Conservation (phyloP, 2,113 vertebrate species). For the rat (Rattus norvegicus) region DNA sequence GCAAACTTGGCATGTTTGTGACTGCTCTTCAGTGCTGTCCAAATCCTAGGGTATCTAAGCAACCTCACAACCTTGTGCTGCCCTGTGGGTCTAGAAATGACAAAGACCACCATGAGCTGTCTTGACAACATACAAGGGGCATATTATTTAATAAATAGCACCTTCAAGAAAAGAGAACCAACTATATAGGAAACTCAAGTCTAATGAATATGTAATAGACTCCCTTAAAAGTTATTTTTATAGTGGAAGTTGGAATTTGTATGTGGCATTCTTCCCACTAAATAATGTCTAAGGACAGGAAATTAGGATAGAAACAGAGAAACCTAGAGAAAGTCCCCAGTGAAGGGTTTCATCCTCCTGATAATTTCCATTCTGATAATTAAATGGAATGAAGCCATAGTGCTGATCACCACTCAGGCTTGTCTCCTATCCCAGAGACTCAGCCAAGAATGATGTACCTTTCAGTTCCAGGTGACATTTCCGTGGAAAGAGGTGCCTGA, state of each 20-base stretch:
- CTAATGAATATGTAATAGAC: not conserved
- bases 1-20: not conserved
- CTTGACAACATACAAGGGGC: not conserved
- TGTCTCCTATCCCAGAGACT: not conserved
- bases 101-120: not conserved
- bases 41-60: not conserved
- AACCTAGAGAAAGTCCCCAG: not conserved
- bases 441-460: not conserved
- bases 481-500: not conserved
- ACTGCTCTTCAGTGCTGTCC: constrained; percentile 17
- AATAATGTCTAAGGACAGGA: not conserved
- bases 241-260: not conserved
- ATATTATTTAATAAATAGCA: not conserved
- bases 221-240: constrained; percentile 17
- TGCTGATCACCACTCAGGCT: not conserved
- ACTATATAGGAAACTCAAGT: not conserved
- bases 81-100: not conserved
- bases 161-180: not conserved
- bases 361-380: not conserved
- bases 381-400: not conserved
- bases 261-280: not conserved
- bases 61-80: not conserved
- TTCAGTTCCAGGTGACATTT: not conserved
- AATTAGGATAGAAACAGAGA: not conserved
- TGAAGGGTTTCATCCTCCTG: not conserved